phyloP scores from a whole-genome alignment of 1,140 invertebrate genomes.

The Zophobas atratus region DNA sequence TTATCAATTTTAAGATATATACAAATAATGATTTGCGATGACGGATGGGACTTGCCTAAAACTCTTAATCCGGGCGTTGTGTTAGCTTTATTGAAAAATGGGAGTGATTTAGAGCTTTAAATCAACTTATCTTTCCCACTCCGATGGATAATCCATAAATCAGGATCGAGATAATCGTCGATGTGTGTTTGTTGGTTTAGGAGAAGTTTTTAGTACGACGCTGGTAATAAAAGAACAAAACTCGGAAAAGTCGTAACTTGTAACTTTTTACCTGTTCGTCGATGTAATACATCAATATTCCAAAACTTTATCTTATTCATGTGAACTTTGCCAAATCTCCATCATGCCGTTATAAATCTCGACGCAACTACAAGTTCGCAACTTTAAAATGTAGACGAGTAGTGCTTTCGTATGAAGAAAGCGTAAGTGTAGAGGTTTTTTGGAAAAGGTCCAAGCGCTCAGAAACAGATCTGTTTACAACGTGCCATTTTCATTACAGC shows the following conservation, averaged over 20 bases:
- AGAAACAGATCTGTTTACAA: slow-evolving; percentile 2
- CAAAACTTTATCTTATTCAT: slow-evolving; percentile 24
- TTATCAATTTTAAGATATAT: background rate
- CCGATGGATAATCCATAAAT: slow-evolving; percentile 17
- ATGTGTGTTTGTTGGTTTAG: background rate
- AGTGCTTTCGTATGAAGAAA: background rate
- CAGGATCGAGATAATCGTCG: slow-evolving; percentile 28
- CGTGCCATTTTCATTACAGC: slow-evolving; percentile 7
- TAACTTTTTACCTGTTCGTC: slow-evolving; percentile 23
- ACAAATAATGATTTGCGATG: too few relatives aligned
- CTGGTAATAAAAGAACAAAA: slow-evolving; percentile 5
- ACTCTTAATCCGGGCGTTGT: too few relatives aligned
- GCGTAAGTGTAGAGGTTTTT: background rate
- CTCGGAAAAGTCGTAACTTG: slow-evolving; percentile 12
- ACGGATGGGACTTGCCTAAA: too few relatives aligned
- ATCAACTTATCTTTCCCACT: too few relatives aligned
- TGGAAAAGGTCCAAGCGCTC: slow-evolving; percentile 13
- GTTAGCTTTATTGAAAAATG: too few relatives aligned
- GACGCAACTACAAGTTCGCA: slow-evolving; percentile 15
- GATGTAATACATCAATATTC: slow-evolving; percentile 39
- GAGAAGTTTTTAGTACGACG: slow-evolving; percentile 27
- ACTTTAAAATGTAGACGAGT: too few relatives aligned
- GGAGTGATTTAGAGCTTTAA: too few relatives aligned
- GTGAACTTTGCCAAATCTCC: slow-evolving; percentile 6
- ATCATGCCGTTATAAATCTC: slow-evolving; percentile 29